Conservation (phyloP, 2,797 vertebrate species). For the Trachops cirrhosus region DNA sequence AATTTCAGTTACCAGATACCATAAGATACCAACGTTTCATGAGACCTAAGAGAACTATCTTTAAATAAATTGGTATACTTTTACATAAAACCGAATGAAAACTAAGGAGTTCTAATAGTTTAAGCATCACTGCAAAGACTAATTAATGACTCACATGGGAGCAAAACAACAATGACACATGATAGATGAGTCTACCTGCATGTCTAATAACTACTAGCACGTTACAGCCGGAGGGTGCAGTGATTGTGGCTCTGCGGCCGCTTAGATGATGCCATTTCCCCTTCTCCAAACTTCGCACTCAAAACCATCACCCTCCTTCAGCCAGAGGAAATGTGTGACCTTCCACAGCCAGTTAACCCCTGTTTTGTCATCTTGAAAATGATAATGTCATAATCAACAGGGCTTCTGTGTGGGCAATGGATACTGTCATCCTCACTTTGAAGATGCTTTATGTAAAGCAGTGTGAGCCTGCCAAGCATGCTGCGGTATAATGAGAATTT, state of each 20-base stretch:
- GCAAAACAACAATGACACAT: background rate
- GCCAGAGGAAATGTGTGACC: background rate
- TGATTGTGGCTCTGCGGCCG: background rate
- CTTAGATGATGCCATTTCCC: constrained; percentile 10
- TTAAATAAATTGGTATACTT: background rate
- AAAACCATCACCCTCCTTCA: background rate
- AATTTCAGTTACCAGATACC: background rate
- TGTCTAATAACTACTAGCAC: background rate
- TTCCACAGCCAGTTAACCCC: constrained; percentile 30
- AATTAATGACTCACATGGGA: constrained; percentile 37
- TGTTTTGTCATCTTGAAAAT: constrained; percentile 51
- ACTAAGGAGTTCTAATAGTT: background rate
- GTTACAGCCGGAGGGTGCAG: background rate
- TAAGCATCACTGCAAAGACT: background rate
- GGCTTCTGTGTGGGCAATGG: background rate
- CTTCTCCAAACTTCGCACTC: constrained; percentile 20
- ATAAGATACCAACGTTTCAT: background rate
- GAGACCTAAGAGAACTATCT: background rate
- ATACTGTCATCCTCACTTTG: constrained; percentile 24
- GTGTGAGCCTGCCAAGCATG: constrained; percentile 16
- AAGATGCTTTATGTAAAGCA: constrained; percentile 63
- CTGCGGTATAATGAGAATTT: constrained; percentile 48
- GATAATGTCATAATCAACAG: constrained; percentile 42
- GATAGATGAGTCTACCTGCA: background rate
- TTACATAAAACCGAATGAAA: background rate